Base-by-base conservation (phyloP, 2,888 invertebrate genomes). In the Drosophila leonis region DNA sequence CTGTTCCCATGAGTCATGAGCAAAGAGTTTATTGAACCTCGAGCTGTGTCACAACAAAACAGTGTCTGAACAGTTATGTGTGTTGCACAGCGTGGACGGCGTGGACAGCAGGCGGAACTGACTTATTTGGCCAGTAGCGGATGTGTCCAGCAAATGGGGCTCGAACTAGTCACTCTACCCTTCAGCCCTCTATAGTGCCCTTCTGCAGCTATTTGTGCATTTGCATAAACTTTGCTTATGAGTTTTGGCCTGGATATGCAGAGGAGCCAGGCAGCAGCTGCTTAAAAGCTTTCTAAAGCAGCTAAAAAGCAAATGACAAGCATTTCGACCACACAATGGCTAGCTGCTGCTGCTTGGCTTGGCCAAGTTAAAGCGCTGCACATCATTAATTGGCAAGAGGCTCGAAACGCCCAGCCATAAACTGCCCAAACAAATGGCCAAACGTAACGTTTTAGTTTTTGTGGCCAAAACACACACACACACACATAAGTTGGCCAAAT, bases 161-260 rank as follows among this genome's bases (percentile, higher is more conserved):
- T 48, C n/a, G n/a, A 15, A 29, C 7, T 18, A 4, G 29, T 29
- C 29, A 29, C 29, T 29, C 10, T 12, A 15, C 4, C 29, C 27
- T 12, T 10, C 20, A 15, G 4, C 29, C 27, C 15, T 10, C 20
- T 0, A 1, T 15, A 9, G 9, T 5, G 29, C 15, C 31, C 56
- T 18, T 5, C 13, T 49, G 31, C 51, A 37, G 29, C 39, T 44
- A 49, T 33, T 55, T 63, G 55, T 75, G 72, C 72, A 88, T 88
- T 86, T 86, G 88, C 86, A 86, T 86, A 90, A 90, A 86, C 72
- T 86, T 89, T 55, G 76, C 82, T 84, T 86, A 89, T 89, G 84
- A 86, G 82, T 87, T 80, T 78, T 78, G 46, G 44, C 52, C 24
- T 37, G 52, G 18, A 49, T 63, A 63, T 56, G 60, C 68, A 68